These are phyloP conservation scores for Drosophila mayaguana DNA, from an alignment of 2,888 invertebrate species.

Conservation along the genomic window DNA sequence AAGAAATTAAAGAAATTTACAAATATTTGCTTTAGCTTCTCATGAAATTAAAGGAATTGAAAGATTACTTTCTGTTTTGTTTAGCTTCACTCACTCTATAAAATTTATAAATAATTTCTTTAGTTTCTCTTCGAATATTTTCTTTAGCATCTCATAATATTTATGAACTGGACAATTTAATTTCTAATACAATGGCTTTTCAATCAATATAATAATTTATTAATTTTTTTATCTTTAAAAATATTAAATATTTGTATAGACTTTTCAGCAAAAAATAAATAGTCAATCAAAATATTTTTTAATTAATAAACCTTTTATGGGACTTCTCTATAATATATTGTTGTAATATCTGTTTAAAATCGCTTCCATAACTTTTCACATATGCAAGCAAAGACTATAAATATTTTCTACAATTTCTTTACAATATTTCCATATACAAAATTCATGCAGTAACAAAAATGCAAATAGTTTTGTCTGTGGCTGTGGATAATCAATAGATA, in stretches of 20 bases:
- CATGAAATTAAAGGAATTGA: no score
- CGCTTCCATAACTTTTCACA: not conserved
- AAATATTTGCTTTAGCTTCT: not conserved
- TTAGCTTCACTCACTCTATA: no score
- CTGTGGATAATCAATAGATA: constrained; percentile 30
- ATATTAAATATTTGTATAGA: no score
- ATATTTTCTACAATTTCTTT: constrained; percentile 43
- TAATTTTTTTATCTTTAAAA: no score
- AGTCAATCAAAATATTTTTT: not conserved
- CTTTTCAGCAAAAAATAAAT: not conserved
- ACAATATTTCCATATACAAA: constrained; percentile 14
- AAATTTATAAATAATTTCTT: no score
- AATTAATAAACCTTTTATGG: not conserved
- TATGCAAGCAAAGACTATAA: not conserved
- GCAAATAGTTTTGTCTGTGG: constrained; percentile 66
- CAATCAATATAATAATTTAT: no score
- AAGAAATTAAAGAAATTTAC: no score
- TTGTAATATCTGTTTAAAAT: not conserved
- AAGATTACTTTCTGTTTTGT: no score
- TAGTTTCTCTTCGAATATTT: no score
- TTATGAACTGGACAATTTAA: no score
- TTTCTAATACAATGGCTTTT: no score
- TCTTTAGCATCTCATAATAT: no score
- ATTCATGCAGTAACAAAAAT: constrained; percentile 76
- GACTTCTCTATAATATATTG: not conserved